Base-by-base conservation (phyloP, 1,140 invertebrate species). In the Protaetia brevitarsis region DNA sequence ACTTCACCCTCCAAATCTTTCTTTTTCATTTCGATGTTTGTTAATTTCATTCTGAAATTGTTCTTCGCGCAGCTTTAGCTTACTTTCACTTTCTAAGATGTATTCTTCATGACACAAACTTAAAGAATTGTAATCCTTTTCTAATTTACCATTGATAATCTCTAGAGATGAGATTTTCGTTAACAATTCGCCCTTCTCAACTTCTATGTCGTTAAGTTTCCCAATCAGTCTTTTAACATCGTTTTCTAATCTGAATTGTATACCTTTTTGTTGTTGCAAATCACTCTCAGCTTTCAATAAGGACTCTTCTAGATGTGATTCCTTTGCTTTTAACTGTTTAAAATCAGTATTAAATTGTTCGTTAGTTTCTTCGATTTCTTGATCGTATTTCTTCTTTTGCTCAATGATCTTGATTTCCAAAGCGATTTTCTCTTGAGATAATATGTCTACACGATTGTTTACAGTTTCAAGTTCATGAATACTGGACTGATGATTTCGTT, bases 161-260 rank as follows among this genome's bases (percentile, higher is more conserved):
- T 69, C 60, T 62, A 68, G 29, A 10, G 28, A 16, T 34, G 63
- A 26, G 5, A 69, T n/a, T 34, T 69, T 69, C n/a, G 66, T 34
- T 27, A 34, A 5, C 21, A 69, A 19, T 16, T 63, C 61, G 1
- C 10, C 36, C 37, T 66, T 61, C 27, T 68, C 67, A 34, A 28
- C 10, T 21, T 65, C 16, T 2, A 68, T 37, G 5, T 66, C 45
- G 13, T 19, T 36, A 36, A 62, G 3, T 36, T 62, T 62, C 5
- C 21, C 21, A 34, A 26, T 26, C 16, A 62, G 8, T 21, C 26
- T 31, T 34, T 62, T 62, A 10, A 62, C 60, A 19, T 62, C 60
- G 16, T 60, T 58, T 45, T 64, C 23, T 28, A 64, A 41, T 21
- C 11, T 36, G 27, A 29, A 34, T 27, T 67, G 28, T 41, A 28